Percentiles rank a stretch among this genome's conserved stretches.
phyloP scores from a whole-genome alignment of 1,140 invertebrate genomes.

The Bursaphelenchus mucronatus region DNA sequence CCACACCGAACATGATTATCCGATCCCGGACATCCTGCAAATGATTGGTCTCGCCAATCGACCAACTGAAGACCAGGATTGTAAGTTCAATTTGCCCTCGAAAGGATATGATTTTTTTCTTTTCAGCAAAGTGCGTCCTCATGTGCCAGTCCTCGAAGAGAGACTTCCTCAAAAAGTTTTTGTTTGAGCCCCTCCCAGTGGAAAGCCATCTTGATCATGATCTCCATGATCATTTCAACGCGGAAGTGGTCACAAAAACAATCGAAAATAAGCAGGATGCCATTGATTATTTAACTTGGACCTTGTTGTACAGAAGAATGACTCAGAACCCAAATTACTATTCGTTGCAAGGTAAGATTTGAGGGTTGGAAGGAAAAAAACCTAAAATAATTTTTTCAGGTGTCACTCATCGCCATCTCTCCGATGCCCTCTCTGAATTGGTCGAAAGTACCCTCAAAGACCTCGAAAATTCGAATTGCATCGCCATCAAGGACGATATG shows the following conservation, averaged over 20 bases:
- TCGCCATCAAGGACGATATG: slow-evolving; percentile 95
- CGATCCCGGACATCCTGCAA: slow-evolving; percentile 90
- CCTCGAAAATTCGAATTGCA: slow-evolving; percentile 94
- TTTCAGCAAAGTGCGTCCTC: slow-evolving; percentile 77
- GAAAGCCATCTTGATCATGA: slow-evolving; percentile 94
- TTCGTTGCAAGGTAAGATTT: slow-evolving; percentile 72
- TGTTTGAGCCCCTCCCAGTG: slow-evolving; percentile 94
- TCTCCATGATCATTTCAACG: slow-evolving; percentile 98
- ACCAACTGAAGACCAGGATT: slow-evolving; percentile 82
- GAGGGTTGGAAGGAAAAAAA: neutral
- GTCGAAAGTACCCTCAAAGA: slow-evolving; percentile 92
- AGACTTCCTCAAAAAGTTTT: slow-evolving; percentile 96
- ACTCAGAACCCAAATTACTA: slow-evolving; percentile 99
- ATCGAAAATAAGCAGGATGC: slow-evolving; percentile 99
- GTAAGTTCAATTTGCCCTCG: slow-evolving; percentile 57
- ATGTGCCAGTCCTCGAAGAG: slow-evolving; percentile 96
- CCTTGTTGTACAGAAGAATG: slow-evolving; percentile 88
- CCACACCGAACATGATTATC: slow-evolving; percentile 88
- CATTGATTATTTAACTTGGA: slow-evolving; percentile 99
- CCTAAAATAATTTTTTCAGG: slow-evolving; percentile 61
- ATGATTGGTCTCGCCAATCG: slow-evolving; percentile 80
- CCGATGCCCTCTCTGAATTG: slow-evolving; percentile 94
- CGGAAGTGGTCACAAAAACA: slow-evolving; percentile 98
- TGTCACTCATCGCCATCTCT: slow-evolving; percentile 80
- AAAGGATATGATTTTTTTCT: slow-evolving; percentile 21